Evolutionary conservation across 2,797 vertebrate genomes (phyloP).

Genomic region (Artibeus jamaicensis): DNA sequence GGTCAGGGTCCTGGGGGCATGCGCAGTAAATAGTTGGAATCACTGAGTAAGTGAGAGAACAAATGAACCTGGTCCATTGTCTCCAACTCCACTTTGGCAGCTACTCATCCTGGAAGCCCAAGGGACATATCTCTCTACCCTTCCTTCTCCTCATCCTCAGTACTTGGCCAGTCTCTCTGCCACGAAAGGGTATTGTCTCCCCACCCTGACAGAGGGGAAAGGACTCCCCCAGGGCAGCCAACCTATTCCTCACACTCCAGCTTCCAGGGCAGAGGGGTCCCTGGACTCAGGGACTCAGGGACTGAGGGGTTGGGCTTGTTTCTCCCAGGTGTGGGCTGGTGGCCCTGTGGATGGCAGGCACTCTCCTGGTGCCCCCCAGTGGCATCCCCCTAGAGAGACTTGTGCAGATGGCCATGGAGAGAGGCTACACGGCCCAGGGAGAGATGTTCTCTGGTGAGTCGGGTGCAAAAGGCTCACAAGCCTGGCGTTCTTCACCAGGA

Average conservation of each 20-base stretch:
- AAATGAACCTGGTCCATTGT: background rate
- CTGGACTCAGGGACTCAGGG: too few species aligned
- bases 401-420: slow-evolving; percentile 82
- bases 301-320: background rate
- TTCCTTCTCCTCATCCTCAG: background rate
- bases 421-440: slow-evolving; percentile 90
- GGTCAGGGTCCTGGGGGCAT: background rate
- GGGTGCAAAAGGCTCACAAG: background rate
- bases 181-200: background rate
- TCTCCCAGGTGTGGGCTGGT: slow-evolving; percentile 90
- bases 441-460: slow-evolving; percentile 95
- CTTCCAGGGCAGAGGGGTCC: background rate
- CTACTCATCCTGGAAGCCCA: background rate
- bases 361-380: slow-evolving; percentile 77
- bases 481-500: background rate
- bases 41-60: background rate
- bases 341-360: slow-evolving; percentile 92
- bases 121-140: background rate
- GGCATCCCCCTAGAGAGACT: slow-evolving; percentile 83
- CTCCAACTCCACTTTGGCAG: background rate
- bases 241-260: background rate
- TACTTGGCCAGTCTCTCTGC: background rate
- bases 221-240: background rate
- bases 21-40: background rate
- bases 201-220: background rate